Evolutionary conservation across 2,797 vertebrate genomes (phyloP), one percentile per base, ranked within the genome.

Genomic region (Eulemur rubriventer): DNA sequence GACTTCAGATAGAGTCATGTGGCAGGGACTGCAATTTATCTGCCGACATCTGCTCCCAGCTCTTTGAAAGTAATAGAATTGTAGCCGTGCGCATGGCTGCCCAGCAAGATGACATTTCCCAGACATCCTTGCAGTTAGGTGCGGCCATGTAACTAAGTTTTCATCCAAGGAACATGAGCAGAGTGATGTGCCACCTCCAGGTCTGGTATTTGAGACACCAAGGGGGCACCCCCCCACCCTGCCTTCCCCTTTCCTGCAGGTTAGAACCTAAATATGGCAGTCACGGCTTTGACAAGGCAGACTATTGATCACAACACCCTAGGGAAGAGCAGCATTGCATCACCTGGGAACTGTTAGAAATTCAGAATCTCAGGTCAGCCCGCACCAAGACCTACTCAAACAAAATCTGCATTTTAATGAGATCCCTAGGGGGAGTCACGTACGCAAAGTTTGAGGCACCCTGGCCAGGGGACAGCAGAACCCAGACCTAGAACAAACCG

Each of bases 21-120:
- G 63, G 67, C 82, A 63, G 72, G 70, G 85, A 46, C 92, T 96
- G 95, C 0, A 9, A 57, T 67, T 24, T 93, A 70, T 95, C 96
- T 87, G 97, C 70, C 76, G 93, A 73, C 83, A 75, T 96, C 91
- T 96, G 75, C 50, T 61, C 73, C 38, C 63, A 0, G 1, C 61
- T 75, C 87, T 90, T 61, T 46, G 28, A 83, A 38, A 72, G 76
- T 75, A 63, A 50, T 1, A 75, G 76, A 55, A 72, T 4, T 12
- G 26, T 12, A 83, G 65, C 75, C 33, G 11, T 22, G n/a, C 4
- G 18, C n/a, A 28, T 9, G 2, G 28, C 69, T 65, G 18, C 4
- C 57, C 12, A 35, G 72, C 33, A 81, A n/a, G 70, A 57, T 55
- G 43, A n/a, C 16, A 24, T 11, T 82, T 78, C 83, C 28, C 80